Evolutionary conservation across 2,888 invertebrate species (phyloP).

Genomic region (Lepidochrysops patricia): DNA sequence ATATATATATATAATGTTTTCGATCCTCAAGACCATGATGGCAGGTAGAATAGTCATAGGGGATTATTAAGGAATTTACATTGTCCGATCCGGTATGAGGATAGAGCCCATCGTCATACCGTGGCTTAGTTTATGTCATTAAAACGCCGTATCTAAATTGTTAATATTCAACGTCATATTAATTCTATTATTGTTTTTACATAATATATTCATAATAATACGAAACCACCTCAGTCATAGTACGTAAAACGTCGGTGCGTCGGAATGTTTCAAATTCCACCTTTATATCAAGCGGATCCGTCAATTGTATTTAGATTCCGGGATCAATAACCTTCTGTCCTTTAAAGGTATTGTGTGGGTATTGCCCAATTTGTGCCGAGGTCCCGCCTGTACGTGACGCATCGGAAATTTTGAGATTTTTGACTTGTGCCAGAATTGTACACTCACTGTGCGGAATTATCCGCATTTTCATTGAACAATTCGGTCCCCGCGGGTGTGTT

Average conservation of each 20-base stretch:
- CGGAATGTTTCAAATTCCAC: background rate
- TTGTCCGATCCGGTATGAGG: too few relatives aligned
- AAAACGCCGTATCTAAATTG: too few relatives aligned
- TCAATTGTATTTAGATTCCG: slow-evolving; percentile 6
- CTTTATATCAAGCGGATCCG: background rate
- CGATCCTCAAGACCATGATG: too few relatives aligned
- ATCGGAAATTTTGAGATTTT: background rate
- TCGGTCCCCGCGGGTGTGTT: too few relatives aligned
- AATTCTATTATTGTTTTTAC: background rate
- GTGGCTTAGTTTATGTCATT: too few relatives aligned
- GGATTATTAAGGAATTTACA: too few relatives aligned
- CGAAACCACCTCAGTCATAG: background rate
- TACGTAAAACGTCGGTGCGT: background rate
- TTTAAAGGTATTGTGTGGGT: slow-evolving; percentile 11
- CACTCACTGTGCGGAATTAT: background rate
- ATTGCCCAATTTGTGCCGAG: slow-evolving; percentile 7
- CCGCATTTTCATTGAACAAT: background rate
- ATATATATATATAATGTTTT: too few relatives aligned
- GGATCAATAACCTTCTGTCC: slow-evolving; percentile 7
- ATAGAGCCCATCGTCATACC: too few relatives aligned
- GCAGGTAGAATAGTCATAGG: too few relatives aligned
- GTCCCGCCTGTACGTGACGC: slow-evolving; percentile 7
- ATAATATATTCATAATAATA: background rate
- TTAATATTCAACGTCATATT: too few relatives aligned
- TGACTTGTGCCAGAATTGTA: background rate